Conservation (phyloP, 2,113 vertebrate species). For the Irena cyanogastra region DNA sequence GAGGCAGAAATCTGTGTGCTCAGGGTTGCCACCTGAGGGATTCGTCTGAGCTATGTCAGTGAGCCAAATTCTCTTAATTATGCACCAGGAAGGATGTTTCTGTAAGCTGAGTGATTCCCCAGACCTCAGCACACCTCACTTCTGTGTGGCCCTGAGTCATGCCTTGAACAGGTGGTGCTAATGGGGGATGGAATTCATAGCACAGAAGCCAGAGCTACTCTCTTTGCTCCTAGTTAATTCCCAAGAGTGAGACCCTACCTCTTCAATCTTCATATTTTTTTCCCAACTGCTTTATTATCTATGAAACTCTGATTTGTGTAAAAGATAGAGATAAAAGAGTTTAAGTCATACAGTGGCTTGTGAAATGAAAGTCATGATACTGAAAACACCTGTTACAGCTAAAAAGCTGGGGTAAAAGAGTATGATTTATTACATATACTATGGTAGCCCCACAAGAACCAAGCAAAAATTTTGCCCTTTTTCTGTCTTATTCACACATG, state of each 20-base stretch:
- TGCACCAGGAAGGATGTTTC: neutral
- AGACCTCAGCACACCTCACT: neutral
- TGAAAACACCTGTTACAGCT: neutral
- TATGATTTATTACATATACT: neutral
- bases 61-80: neutral
- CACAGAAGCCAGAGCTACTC: neutral
- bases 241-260: neutral
- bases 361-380: neutral
- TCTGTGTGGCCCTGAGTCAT: neutral
- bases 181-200: neutral
- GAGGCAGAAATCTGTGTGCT: neutral
- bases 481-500: neutral
- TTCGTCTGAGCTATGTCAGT: neutral
- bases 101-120: neutral
- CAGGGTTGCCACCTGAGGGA: accelerated
- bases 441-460: neutral
- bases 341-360: neutral
- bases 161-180: accelerated
- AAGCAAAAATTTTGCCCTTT: neutral
- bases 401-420: neutral
- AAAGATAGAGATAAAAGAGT: neutral
- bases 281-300: neutral
- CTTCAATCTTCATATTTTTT: neutral
- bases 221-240: neutral
- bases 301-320: neutral